These are phyloP conservation scores for Macaria notata DNA, from an alignment of 2,888 invertebrate genomes.

Conservation along the genomic window DNA sequence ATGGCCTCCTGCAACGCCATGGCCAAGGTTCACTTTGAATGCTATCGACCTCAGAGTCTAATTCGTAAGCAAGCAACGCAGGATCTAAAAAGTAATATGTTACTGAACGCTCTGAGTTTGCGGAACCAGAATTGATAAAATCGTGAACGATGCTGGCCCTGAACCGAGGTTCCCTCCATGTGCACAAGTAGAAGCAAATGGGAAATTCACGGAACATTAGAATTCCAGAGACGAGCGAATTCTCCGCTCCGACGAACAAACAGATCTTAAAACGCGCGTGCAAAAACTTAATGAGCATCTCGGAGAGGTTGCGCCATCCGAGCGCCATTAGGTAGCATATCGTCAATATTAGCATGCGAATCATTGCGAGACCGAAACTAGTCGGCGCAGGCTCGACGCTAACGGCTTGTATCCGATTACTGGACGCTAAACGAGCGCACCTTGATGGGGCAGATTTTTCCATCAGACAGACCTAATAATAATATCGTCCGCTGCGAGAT, in stretches of 20 bases:
- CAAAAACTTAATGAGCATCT: constrained; percentile 19
- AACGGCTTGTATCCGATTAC: constrained; percentile 13
- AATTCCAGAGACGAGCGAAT: constrained; percentile 13
- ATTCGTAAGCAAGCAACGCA: background rate
- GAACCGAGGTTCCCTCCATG: constrained; percentile 7
- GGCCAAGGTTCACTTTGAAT: constrained; percentile 16
- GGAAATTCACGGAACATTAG: constrained; percentile 18
- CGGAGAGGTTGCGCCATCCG: constrained; percentile 17
- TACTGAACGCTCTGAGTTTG: background rate
- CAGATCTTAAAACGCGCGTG: constrained; percentile 20
- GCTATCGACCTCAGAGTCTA: background rate
- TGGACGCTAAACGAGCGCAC: constrained; percentile 23
- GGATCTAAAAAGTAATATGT: constrained; percentile 1
- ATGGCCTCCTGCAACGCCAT: constrained; percentile 8
- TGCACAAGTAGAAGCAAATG: constrained; percentile 11
- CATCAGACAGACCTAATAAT: constrained; percentile 20
- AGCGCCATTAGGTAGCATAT: constrained; percentile 12
- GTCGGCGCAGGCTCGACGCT: constrained; percentile 2
- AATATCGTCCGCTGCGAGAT: constrained; percentile 9
- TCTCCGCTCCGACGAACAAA: constrained; percentile 20
- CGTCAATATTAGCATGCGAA: constrained; percentile 20
- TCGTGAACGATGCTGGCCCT: background rate
- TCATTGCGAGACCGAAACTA: constrained; percentile 21
- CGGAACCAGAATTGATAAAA: too few relatives aligned
- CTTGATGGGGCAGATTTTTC: constrained; percentile 30